phyloP scores from a whole-genome alignment of 2,797 vertebrate species.

The Furcifer pardalis region DNA sequence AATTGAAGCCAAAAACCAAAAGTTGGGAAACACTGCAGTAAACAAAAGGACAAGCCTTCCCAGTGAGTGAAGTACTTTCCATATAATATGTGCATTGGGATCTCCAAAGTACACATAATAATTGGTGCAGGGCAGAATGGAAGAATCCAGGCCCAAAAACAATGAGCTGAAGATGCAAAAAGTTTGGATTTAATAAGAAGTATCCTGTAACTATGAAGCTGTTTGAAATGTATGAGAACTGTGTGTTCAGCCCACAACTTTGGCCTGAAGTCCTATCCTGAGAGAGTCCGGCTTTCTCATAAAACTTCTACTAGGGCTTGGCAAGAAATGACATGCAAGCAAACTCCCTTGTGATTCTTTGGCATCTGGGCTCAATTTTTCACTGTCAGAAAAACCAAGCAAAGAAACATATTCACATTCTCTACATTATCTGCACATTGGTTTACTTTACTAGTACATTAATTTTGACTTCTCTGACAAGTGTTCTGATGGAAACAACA shows the following conservation, averaged over 20 bases:
- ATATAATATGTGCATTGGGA: neutral
- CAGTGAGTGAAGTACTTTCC: too few species aligned
- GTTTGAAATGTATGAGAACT: slow-evolving; percentile 51
- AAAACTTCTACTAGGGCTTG: slow-evolving; percentile 53
- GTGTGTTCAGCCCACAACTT: slow-evolving; percentile 47
- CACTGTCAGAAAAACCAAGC: slow-evolving; percentile 37
- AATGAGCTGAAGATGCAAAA: neutral
- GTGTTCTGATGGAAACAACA: neutral
- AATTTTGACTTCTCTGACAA: slow-evolving; percentile 26
- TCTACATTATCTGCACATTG: slow-evolving; percentile 30
- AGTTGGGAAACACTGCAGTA: too few species aligned
- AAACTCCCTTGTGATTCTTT: slow-evolving; percentile 57
- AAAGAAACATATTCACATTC: slow-evolving; percentile 34
- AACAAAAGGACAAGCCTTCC: neutral
- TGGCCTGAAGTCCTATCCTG: slow-evolving; percentile 45
- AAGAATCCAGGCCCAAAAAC: neutral
- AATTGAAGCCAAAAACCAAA: too few species aligned
- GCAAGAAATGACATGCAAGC: slow-evolving; percentile 56
- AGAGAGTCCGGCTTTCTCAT: slow-evolving; percentile 58
- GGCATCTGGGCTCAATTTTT: slow-evolving; percentile 54
- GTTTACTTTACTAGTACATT: slow-evolving; percentile 23
- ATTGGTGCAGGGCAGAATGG: neutral
- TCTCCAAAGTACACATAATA: neutral
- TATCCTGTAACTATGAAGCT: slow-evolving; percentile 37
- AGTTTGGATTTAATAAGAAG: slow-evolving; percentile 32